Percentiles rank a stretch among this genome's conserved stretches.
phyloP scores from a whole-genome alignment of 1,140 invertebrate species.

The Polyergus mexicanus region DNA sequence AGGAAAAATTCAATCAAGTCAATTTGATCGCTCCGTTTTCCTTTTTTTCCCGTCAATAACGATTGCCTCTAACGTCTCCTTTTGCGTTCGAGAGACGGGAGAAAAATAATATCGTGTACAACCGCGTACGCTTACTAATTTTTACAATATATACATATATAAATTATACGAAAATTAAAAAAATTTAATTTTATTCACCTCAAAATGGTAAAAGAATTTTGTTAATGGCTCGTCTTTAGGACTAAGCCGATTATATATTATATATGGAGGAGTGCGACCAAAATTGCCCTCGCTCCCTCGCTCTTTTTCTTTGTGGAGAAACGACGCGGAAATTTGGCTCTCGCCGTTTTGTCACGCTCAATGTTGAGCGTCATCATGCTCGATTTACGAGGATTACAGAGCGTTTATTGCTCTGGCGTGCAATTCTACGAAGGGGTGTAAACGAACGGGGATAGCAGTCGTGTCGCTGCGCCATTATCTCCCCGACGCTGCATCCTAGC shows the following conservation, averaged over 20 bases:
- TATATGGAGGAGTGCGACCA: background rate
- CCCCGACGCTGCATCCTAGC: background rate
- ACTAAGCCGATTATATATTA: conserved; percentile 9
- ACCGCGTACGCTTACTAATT: background rate
- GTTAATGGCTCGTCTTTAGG: background rate
- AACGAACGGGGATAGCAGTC: conserved; percentile 50
- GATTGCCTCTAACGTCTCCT: background rate
- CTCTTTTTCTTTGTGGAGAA: conserved; percentile 1
- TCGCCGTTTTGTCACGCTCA: conserved; percentile 61
- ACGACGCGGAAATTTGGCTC: conserved; percentile 55
- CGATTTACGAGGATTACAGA: conserved; percentile 79
- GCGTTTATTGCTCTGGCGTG: conserved; percentile 60
- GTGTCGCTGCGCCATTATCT: conserved; percentile 34
- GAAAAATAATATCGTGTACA: background rate
- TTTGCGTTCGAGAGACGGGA: background rate
- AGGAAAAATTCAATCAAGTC: conserved; percentile 75
- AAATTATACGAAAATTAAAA: background rate
- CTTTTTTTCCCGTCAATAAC: background rate
- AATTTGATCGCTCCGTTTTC: conserved; percentile 50
- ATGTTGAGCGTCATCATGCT: conserved; percentile 65
- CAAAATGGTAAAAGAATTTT: background rate
- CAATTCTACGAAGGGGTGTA: conserved; percentile 1
- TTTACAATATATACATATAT: background rate
- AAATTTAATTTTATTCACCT: background rate
- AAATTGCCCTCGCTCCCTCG: background rate